Percentiles rank a stretch among this genome's conserved stretches.
phyloP scores from a whole-genome alignment of 2,113 vertebrate genomes.

The Dolichotis patagonum region DNA sequence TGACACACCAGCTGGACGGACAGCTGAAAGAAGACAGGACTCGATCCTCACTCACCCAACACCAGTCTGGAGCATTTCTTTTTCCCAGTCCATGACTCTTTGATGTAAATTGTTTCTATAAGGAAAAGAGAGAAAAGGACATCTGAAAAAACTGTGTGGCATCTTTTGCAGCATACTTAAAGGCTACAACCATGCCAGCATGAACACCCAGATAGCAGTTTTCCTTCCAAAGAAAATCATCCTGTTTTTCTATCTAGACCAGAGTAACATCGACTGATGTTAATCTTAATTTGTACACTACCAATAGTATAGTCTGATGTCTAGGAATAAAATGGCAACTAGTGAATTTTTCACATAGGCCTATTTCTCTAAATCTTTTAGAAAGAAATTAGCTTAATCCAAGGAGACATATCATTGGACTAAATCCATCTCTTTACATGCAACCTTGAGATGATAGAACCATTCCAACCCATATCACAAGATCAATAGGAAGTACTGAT shows the following conservation, averaged over 20 bases:
- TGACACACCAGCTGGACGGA: background rate
- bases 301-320: background rate
- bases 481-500: background rate
- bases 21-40: background rate
- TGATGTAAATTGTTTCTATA: background rate
- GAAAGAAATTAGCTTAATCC: background rate
- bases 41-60: background rate
- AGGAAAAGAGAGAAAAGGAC: background rate
- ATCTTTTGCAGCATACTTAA: background rate
- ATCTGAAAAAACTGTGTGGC: background rate
- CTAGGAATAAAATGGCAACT: constrained; percentile 48
- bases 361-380: constrained; percentile 48
- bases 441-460: background rate
- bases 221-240: background rate
- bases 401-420: background rate
- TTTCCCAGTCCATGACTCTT: background rate
- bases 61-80: background rate
- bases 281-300: background rate
- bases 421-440: background rate
- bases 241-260: background rate
- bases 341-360: constrained; percentile 12
- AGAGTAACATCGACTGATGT: background rate
- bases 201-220: background rate
- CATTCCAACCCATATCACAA: background rate
- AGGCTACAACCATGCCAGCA: background rate